Conservation (phyloP, 2,888 invertebrate genomes). For the Byasa hedistus region DNA sequence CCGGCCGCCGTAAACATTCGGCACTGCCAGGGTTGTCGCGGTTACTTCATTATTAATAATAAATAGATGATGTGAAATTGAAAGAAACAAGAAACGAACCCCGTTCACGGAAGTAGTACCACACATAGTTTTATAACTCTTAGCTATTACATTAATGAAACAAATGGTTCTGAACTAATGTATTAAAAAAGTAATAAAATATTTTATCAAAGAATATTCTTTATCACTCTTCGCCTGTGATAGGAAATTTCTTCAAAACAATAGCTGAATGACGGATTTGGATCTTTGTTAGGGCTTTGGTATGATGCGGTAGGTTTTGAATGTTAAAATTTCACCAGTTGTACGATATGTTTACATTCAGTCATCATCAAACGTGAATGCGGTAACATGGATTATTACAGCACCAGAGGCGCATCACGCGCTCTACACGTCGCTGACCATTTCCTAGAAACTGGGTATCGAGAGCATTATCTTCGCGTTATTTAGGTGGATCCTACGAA, state of each 20-base stretch:
- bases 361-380: not conserved
- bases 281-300: not conserved
- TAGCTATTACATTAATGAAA: too few relatives aligned
- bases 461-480: constrained; percentile 68
- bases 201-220: not conserved
- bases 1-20: constrained; percentile 28
- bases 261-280: not conserved
- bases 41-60: not conserved
- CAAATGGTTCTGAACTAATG: too few relatives aligned
- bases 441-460: constrained; percentile 69
- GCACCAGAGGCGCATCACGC: not conserved
- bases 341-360: not conserved
- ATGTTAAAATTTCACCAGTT: not conserved
- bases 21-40: constrained; percentile 26
- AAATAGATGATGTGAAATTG: not conserved
- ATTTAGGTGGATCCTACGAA: constrained; percentile 67
- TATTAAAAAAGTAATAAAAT: not conserved
- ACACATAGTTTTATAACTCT: too few relatives aligned
- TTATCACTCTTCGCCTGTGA: not conserved
- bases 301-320: too few relatives aligned
- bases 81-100: not conserved
- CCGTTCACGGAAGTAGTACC: too few relatives aligned
- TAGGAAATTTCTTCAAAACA: not conserved
- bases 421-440: constrained; percentile 38
- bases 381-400: not conserved